Base-by-base conservation (phyloP, 2,113 vertebrate species). In the Crotalus helleri region DNA sequence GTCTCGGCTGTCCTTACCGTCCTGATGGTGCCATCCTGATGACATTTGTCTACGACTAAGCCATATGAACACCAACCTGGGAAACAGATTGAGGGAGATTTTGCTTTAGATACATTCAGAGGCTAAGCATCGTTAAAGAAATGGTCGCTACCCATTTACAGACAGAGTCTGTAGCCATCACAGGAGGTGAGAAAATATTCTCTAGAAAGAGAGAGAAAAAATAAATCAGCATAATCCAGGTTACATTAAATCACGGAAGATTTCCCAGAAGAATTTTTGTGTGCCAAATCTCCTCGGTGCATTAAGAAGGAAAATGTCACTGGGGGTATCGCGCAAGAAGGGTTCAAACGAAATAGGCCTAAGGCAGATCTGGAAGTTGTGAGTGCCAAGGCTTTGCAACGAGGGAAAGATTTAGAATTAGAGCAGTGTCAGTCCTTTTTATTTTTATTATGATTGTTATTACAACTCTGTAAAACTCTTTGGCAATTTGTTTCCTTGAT, bases 391-490 rank as follows among this genome's bases (percentile, higher is more conserved):
- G n/a, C 55, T 85, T 33, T 90, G 5, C 53, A 90, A 49, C 33
- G 33, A 58, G 39, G 3, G 3, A 23, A 57, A 85, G 17, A n/a
- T 85, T 58, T 92, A 21, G 39, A 92, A 92, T 89, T 74, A 89
- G 53, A 89, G 92, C 92, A n/a, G 64, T 57, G 39, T 89, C 92
- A 89, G 92, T 92, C 54, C 49, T 59, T 92, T 74, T 88, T 33
- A 89, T 49, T 13, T 81, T 49, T 89, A 49, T 17, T 57, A 23
- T 21, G 8, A 55, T 11, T 29, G 6, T 3, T 6, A 8, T 39
- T 74, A 74, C n/a, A 39, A 74, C 15, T 33, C 15, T 74, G 69
- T 74, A 74, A 74, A 74, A 58, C 64, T 23, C 15, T n/a, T 89
- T 64, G 55, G 44, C 29, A 85, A 64, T 86, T 92, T 89, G 44